Evolutionary conservation across 2,797 vertebrate species (phyloP).

Genomic region (Arrhamphus sclerolepis): DNA sequence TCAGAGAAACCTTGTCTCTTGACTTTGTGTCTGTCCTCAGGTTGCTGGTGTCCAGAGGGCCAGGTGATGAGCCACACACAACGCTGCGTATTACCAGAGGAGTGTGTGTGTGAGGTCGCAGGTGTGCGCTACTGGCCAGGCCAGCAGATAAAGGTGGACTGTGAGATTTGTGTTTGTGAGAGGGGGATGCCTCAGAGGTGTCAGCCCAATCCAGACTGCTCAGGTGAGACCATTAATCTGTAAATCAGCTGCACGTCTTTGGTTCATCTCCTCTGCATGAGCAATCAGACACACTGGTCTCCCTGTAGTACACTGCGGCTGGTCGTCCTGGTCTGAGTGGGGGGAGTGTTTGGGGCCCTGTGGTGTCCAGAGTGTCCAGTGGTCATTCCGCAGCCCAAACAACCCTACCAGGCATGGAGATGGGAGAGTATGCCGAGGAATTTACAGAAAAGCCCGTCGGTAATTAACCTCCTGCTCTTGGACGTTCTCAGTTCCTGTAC

Average conservation of each 20-base stretch:
- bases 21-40: constrained; percentile 60
- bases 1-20: neutral
- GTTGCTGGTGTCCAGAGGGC: constrained; percentile 89
- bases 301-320: constrained; percentile 87
- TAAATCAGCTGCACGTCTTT: too few relatives aligned
- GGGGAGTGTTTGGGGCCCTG: constrained; percentile 89
- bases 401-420: constrained; percentile 82
- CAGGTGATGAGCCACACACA: constrained; percentile 79
- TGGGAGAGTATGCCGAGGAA: constrained; percentile 84
- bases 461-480: constrained; percentile 43
- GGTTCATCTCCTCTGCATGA: neutral
- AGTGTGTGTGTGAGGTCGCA: constrained; percentile 83
- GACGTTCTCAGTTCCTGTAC: too few relatives aligned
- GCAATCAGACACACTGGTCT: neutral
- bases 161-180: constrained; percentile 87
- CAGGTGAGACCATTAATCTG: constrained; percentile 73
- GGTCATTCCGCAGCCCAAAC: constrained; percentile 94
- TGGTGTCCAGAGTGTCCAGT: constrained; percentile 89
- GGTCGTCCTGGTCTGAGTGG: constrained; percentile 93
- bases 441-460: constrained; percentile 92
- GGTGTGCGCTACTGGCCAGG: constrained; percentile 79
- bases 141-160: constrained; percentile 83
- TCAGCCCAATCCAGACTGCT: constrained; percentile 82
- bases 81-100: constrained; percentile 79
- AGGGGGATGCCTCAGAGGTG: constrained; percentile 82